Conservation (phyloP, 2,888 invertebrate species). For the Drosophila testacea region DNA sequence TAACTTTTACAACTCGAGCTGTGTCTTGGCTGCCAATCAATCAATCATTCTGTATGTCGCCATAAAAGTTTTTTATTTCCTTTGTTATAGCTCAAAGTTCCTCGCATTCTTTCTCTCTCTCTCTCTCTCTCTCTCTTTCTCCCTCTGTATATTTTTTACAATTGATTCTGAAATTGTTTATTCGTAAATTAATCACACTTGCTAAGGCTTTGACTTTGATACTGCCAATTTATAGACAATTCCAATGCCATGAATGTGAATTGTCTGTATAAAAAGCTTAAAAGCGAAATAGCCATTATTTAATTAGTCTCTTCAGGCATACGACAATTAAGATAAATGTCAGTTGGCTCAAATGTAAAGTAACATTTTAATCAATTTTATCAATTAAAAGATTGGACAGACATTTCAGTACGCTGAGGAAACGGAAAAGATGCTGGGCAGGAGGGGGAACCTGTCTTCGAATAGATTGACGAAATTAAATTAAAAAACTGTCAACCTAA, state of each 20-base stretch:
- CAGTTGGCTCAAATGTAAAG: conserved; percentile 68
- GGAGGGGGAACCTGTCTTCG: not conserved
- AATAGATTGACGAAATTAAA: conserved; percentile 59
- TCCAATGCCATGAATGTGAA: conserved; percentile 11
- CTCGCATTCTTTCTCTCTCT: not conserved
- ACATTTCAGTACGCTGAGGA: conserved; percentile 36
- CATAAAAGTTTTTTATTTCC: conserved; percentile 6
- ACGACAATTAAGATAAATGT: conserved; percentile 76
- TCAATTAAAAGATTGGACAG: conserved; percentile 69
- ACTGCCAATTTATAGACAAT: conserved; percentile 7
- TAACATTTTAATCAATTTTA: conserved; percentile 80
- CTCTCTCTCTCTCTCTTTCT: not conserved
- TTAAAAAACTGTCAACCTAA: conserved; percentile 52
- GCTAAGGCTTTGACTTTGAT: conserved; percentile 7
- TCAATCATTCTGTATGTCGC: conserved; percentile 7
- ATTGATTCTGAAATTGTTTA: conserved; percentile 13
- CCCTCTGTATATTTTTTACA: conserved; percentile 1
- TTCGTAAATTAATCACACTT: conserved; percentile 20
- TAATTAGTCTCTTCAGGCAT: conserved; percentile 52
- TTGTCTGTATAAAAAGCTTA: conserved; percentile 7
- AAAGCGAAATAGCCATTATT: conserved; percentile 56
- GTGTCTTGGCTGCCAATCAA: conserved; percentile 11
- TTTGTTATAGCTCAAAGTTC: not conserved
- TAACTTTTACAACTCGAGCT: not conserved
- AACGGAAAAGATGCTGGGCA: not conserved